Evolutionary conservation across 2,888 invertebrate species (phyloP), one percentile per base, ranked within the genome.

Genomic region (Eupithecia vulgata): DNA sequence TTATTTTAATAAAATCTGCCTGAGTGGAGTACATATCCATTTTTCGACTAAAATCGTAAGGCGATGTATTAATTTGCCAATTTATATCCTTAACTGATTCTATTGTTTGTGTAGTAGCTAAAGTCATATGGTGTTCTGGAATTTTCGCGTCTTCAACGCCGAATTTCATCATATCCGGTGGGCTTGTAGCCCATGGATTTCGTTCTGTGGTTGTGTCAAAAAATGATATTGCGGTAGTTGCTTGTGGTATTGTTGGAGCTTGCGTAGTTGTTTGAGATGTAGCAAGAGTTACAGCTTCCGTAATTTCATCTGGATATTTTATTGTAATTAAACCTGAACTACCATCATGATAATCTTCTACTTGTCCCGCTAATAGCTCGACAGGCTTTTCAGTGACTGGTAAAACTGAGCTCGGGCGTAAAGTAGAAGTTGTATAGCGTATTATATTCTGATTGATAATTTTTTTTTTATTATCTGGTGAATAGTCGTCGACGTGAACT

Each of bases 401-500:
- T 68, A 74, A 76, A 25, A 77, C 73, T 37, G 83, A 77, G 75
- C 81, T 84, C 12, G 76, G 76, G 72, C 79, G 78, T 10, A 80
- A 83, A 5, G 74, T 79, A 6, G 78, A 78, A 25, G 81, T 83
- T 35, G 81, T 78, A 17, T 30, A 64, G 6, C 34, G 57, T 40
- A 59, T 1, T 12, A 21, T 40, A n/a, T 61, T 70, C 68, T 65
- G 25, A 70, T 75, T 59, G 12, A 48, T 81, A 10, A 68, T 68
- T 45, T 74, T 77, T 30, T 73, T 77, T 71, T 83, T 82, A 73
- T 86, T 78, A 59, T 84, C 80, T 64, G 85, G 74, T 70, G 95
- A 95, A 82, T 95, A 96, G 12, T 96, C 88, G 87, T 96, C 96
- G n/a, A 96, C 87, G 75, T 96, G 96, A 7, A 96, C 94, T 80